Base-by-base conservation (phyloP, 2,888 invertebrate species). In the Acanthococcus lagerstroemiae region DNA sequence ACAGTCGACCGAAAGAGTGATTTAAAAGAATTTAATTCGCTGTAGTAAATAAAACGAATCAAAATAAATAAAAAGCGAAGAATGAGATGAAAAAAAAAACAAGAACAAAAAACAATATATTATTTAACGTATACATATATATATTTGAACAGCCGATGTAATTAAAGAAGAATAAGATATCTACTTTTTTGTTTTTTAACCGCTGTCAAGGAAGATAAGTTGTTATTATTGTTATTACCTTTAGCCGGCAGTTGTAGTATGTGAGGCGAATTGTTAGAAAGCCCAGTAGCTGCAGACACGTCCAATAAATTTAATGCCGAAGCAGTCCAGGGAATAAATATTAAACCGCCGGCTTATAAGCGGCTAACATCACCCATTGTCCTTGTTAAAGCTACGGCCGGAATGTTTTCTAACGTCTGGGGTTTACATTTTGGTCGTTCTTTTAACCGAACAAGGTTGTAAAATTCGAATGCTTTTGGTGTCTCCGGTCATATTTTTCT, bases 241-340 rank as follows among this genome's bases (percentile, higher is more conserved):
- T 44, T 61, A 48, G 61, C 61, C 61, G 50, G 61, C 22, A 50
- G 55, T 55, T 55, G 27, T 55, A 25, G 61, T 61, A 61, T 61
- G 52, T 61, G 61, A 61, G 61, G 61, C 61, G 61, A 61, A 61
- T 61, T 61, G 61, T 61, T 61, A 61, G 61, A 61, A 61, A 61
- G 61, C 61, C 61, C 61, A 30, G 61, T 61, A 61, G 61, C 61
- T 50, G 61, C 50, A 61, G 61, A 61, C 61, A 61, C 61, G 61
- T 61, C 61, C 61, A 61, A 61, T 61, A 61, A 61, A 61, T 61
- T 61, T 61, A 27, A 61, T 61, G 48, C 61, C 50, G 61, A 12
- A 52, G 22, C 22, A 50, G 61, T 61, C 61, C 21, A 24, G 30
- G 61, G 50, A 61, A 61, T 61, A 61, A 61, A 61, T 61, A 61